Conservation (phyloP, 2,113 vertebrate species). For the Silurus glanis region DNA sequence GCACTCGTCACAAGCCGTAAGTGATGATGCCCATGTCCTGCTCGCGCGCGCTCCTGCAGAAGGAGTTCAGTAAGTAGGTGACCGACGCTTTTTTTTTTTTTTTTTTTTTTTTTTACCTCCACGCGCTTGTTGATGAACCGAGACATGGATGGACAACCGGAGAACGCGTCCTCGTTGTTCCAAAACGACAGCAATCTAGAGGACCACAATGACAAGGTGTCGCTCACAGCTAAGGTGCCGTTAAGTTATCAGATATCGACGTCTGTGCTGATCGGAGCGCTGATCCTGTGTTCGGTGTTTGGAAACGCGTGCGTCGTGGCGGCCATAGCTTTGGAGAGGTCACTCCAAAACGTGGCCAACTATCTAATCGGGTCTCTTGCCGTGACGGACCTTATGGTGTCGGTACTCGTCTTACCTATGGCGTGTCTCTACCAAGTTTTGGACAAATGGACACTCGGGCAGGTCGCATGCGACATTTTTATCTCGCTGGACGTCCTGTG, state of each 20-base stretch:
- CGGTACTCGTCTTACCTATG: conserved; percentile 97
- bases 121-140: not conserved
- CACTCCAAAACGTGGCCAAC: conserved; percentile 94
- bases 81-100: conserved; percentile 19
- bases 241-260: conserved; percentile 88
- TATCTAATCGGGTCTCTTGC: conserved; percentile 96
- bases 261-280: conserved; percentile 82
- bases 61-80: conserved; percentile 34
- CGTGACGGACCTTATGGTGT: conserved; percentile 96
- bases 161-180: conserved; percentile 74
- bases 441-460: conserved; percentile 93
- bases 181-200: conserved; percentile 56
- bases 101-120: conserved; percentile 1
- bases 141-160: conserved; percentile 75
- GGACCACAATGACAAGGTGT: conserved; percentile 54
- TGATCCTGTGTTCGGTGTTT: conserved; percentile 89
- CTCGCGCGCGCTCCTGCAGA: conserved; percentile 42
- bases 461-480: conserved; percentile 92
- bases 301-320: conserved; percentile 97
- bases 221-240: conserved; percentile 72
- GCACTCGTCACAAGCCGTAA: conserved; percentile 59
- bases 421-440: conserved; percentile 95
- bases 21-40: conserved; percentile 41
- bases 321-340: conserved; percentile 90
- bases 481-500: conserved; percentile 93